Conservation (phyloP, 2,113 vertebrate species). For the Corvus hawaiiensis region DNA sequence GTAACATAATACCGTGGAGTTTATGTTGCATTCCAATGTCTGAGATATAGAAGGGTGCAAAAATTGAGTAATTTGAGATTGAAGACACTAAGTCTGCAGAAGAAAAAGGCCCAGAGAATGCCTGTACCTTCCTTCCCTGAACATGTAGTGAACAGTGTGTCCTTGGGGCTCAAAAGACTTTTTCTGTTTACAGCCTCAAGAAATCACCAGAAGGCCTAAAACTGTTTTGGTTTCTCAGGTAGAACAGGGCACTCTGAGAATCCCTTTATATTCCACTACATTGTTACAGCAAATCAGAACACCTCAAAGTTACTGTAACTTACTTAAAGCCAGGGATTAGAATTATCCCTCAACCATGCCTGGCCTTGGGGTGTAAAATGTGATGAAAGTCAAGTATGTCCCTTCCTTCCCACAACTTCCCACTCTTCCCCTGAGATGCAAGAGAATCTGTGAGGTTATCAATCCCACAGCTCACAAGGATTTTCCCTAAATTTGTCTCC, state of each 20-base stretch:
- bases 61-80: not conserved
- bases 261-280: not conserved
- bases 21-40: not conserved
- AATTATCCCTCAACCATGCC: not conserved
- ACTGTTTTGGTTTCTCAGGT: not conserved
- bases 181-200: not conserved
- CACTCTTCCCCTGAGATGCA: not conserved
- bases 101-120: not conserved
- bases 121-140: not conserved
- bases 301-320: not conserved
- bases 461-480: not conserved
- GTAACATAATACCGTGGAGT: not conserved
- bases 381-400: not conserved
- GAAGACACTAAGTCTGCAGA: not conserved
- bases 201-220: not conserved
- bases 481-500: not conserved
- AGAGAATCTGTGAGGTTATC: not conserved
- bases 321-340: not conserved
- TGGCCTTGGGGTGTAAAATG: not conserved
- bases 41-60: not conserved
- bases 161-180: not conserved
- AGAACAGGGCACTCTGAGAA: not conserved
- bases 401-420: not conserved
- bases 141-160: not conserved
- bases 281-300: not conserved